Conservation (phyloP, 92 coral and sea anemone species). For the Ricordea florida region DNA sequence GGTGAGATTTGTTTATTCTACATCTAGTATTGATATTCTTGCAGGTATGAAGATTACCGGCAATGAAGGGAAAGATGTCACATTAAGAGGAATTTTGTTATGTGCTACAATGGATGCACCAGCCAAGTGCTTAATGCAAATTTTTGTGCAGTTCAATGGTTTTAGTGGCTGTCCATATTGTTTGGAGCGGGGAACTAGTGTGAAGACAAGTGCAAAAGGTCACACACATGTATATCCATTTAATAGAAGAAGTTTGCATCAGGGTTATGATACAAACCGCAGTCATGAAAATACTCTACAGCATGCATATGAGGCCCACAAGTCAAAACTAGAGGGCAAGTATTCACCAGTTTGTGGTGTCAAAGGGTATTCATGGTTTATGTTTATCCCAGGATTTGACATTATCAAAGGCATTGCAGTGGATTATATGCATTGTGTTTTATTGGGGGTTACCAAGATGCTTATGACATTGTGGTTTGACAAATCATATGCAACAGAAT, state of each 20-base stretch:
- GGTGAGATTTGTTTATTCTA: too few relatives aligned
- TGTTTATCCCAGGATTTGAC: conserved; percentile 76
- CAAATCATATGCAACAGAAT: too few relatives aligned
- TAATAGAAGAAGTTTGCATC: too few relatives aligned
- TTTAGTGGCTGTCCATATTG: conserved; percentile 74
- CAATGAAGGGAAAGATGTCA: too few relatives aligned
- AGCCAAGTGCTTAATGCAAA: conserved; percentile 62
- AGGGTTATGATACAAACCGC: too few relatives aligned
- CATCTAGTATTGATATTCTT: too few relatives aligned
- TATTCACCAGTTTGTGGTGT: conserved; percentile 62
- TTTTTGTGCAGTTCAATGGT: conserved; percentile 64
- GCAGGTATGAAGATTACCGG: too few relatives aligned
- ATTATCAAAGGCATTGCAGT: conserved; percentile 54
- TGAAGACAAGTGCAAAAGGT: too few relatives aligned
- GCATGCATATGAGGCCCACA: too few relatives aligned
- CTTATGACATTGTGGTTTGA: too few relatives aligned
- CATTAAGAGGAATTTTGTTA: conserved; percentile 30
- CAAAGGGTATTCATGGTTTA: conserved; percentile 66
- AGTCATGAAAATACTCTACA: too few relatives aligned
- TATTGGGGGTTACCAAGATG: conserved; percentile 68
- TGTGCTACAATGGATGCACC: conserved; percentile 69
- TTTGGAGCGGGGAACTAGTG: conserved; percentile 30
- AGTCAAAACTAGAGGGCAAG: conserved; percentile 37
- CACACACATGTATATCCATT: too few relatives aligned
- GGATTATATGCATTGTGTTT: conserved; percentile 74